Evolutionary conservation across 2,113 vertebrate genomes (phyloP).

Genomic region (Malurus melanocephalus): DNA sequence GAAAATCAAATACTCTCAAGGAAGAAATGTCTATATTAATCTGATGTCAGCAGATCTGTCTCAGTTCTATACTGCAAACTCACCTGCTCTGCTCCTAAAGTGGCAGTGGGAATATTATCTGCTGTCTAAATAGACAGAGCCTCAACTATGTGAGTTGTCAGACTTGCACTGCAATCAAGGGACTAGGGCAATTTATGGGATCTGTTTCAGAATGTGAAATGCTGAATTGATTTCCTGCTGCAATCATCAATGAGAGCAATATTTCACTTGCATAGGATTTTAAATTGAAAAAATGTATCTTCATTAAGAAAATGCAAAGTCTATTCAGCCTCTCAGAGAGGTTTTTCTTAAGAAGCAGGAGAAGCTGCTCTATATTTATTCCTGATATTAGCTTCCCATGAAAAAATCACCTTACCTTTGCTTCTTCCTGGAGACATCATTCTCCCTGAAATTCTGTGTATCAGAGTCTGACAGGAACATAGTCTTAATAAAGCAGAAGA

Average conservation of each 20-base stretch:
- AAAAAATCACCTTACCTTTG: not conserved
- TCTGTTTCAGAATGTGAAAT: not conserved
- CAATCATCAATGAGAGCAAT: not conserved
- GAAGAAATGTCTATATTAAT: conserved; percentile 11
- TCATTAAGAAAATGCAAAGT: not conserved
- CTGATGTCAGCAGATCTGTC: not conserved
- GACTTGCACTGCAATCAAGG: not conserved
- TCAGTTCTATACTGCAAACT: not conserved
- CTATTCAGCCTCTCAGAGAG: not conserved
- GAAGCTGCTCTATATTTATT: not conserved
- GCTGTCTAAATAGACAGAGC: not conserved
- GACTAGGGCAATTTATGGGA: not conserved
- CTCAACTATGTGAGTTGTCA: not conserved
- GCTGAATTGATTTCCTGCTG: conserved; percentile 17
- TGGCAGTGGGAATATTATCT: not conserved
- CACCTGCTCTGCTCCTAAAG: not conserved
- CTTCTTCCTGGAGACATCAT: not conserved
- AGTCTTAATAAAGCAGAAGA: not conserved
- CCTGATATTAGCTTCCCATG: not conserved
- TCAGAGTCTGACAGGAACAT: not conserved
- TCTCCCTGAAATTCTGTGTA: not conserved
- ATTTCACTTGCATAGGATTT: conserved; percentile 13
- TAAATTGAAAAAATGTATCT: conserved; percentile 33
- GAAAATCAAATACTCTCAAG: conserved; percentile 23
- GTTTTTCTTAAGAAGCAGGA: not conserved